Base-by-base conservation (phyloP, 2,113 vertebrate genomes). In the Periophthalmodon schlosseri region DNA sequence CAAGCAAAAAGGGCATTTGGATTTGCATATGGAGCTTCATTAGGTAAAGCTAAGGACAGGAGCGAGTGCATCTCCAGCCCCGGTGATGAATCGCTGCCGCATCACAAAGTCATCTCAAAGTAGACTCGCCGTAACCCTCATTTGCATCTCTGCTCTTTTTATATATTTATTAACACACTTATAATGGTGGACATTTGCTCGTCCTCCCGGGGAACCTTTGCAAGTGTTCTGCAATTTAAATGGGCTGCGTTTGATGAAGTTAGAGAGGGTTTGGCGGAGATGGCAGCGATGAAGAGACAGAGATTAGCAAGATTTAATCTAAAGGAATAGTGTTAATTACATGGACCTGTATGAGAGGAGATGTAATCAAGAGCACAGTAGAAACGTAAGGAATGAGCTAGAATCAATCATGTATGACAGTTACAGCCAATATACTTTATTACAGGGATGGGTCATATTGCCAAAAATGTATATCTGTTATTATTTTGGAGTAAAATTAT, bases 11-110 rank as follows among this genome's bases (percentile, higher is more conserved):
- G 96, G 96, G 95, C 96, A 96, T 78, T 89, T 94, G 97, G 94
- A 99, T 99, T 98, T 99, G 95, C 97, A 99, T 99, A 94, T 86
- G 95, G 95, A 95, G 95, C 96, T 97, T 98, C 96, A 97, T 99
- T 98, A 99, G 95, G 98, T 96, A 97, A 96, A 96, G 95, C 95
- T 97, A 96, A 97, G 96, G 96, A 98, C 94, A 93, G 91, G 91
- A 92, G 94, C 90, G 93, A 95, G 95, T 96, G 94, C 95, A 95
- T 96, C 95, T 95, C 94, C 94, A 95, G 95, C 95, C 91, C 89
- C 94, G 89, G 95, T 99, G 98, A 99, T 99, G 96, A 98, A 99
- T 98, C 95, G 96, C 96, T 95, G 93, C 95, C 88, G 93, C 94
- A 96, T 96, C 95, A 94, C 93, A 95, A 94, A 94, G 94, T 94